Evolutionary conservation across 2,797 vertebrate genomes (phyloP), one percentile per base, ranked within the genome.

Genomic region (Epinephelus awoara): DNA sequence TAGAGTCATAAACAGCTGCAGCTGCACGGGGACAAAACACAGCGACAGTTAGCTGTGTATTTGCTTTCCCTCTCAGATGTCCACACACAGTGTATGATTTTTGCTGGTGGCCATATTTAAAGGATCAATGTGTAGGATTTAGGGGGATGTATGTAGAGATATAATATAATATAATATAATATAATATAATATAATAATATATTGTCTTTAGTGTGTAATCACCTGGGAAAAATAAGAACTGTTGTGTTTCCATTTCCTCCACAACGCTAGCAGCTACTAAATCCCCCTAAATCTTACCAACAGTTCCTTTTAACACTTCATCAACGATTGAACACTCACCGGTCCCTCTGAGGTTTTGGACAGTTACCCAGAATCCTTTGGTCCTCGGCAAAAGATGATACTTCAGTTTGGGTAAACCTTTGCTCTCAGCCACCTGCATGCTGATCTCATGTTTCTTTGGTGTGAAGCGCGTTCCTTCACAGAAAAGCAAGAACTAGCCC

Each of bases 381-480:
- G 98, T 99, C 67, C 98, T 95, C 2, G 98, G 98, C 82, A 99
- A 93, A 17, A 99, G 96, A 84, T 99, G 98, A 86, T 99, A 91
- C 91, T 98, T 99, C 49, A 99, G 97, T 87, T 96, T 95, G 64
- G 97, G 97, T 66, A 99, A 94, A 69, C 98, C 97, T 95, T 99
- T 99, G 87, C 96, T 96, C 86, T 96, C 96, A 0, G 98, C 98
- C 72, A 99, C 97, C 89, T 98, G 95, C 98, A 99, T 99, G 92
- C 98, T 99, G 91, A 97, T 93, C 89, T 96, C 89, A 84, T 98
- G 98, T 79, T 99, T 99, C 94, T 97, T 96, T 72, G 96, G 92
- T 0, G 98, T 99, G 92, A 99, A 97, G 42, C 98, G 97, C 0
- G 98, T 99, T 76, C 98, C 98, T 89, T 99, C 98, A 2, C 98